phyloP scores from a whole-genome alignment of 2,113 vertebrate genomes.

The Otis tarda region DNA sequence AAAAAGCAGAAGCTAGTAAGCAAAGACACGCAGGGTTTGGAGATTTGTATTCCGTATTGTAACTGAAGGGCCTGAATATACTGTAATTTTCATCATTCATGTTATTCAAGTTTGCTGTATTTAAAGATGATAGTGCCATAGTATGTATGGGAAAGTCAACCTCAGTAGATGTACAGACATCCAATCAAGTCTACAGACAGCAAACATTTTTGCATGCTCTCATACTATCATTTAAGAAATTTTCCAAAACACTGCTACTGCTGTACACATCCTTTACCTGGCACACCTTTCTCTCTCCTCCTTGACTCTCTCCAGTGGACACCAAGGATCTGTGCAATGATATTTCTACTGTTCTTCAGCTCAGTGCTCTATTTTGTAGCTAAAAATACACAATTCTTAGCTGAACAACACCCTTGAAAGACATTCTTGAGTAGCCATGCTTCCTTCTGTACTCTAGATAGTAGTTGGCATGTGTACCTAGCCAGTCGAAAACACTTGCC shows the following conservation, averaged over 20 bases:
- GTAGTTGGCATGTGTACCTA: not conserved
- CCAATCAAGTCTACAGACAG: not conserved
- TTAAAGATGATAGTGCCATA: not conserved
- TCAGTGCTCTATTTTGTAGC: not conserved
- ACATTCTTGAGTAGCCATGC: not conserved
- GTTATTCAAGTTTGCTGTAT: not conserved
- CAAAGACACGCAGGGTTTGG: not conserved
- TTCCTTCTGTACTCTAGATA: not conserved
- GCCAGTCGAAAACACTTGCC: not conserved
- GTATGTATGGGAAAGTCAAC: fast-evolving
- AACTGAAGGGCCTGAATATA: not conserved
- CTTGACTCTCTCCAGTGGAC: fast-evolving
- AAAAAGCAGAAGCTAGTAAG: not conserved
- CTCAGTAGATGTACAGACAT: not conserved
- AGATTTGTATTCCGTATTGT: not conserved
- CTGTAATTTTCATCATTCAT: not conserved
- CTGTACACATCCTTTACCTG: not conserved
- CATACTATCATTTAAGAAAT: not conserved
- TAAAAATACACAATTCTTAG: not conserved
- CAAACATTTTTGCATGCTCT: not conserved
- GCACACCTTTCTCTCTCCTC: not conserved
- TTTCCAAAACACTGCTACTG: not conserved
- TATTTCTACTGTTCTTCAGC: not conserved
- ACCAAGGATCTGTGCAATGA: not conserved
- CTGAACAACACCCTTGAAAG: not conserved